Evolutionary conservation across 2,888 invertebrate genomes (phyloP).

Genomic region (Athalia circularis): DNA sequence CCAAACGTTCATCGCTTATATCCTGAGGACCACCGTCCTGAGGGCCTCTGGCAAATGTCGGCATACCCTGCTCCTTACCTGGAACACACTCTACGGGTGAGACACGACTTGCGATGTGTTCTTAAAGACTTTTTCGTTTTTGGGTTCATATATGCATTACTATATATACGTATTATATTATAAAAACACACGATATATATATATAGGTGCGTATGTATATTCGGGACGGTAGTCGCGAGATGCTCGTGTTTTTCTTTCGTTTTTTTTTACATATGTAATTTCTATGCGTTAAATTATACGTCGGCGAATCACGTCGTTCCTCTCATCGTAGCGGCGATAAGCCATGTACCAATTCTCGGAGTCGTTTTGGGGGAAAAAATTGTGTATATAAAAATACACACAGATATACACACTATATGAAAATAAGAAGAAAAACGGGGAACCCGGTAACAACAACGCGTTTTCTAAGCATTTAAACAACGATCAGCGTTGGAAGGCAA

Average conservation of each 20-base stretch:
- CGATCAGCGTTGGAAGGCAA: constrained; percentile 22
- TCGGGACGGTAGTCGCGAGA: too few species aligned
- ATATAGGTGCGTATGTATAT: too few species aligned
- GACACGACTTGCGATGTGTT: constrained; percentile 73
- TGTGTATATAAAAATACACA: not conserved
- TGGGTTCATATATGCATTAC: constrained; percentile 39
- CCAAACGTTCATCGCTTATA: constrained; percentile 93
- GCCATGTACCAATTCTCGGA: not conserved
- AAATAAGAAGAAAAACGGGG: constrained; percentile 47
- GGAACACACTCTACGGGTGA: constrained; percentile 76
- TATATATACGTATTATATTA: constrained; percentile 7
- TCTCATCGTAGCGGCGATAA: not conserved
- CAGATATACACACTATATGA: not conserved
- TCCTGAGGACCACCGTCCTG: constrained; percentile 80
- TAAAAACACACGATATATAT: too few species aligned
- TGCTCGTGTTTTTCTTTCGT: too few species aligned
- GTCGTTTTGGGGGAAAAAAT: constrained; percentile 36
- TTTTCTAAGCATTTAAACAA: constrained; percentile 32
- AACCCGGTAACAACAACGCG: constrained; percentile 23
- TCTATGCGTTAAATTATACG: too few species aligned
- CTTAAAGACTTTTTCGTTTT: constrained; percentile 60
- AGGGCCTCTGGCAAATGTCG: constrained; percentile 83
- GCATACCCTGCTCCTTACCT: constrained; percentile 90
- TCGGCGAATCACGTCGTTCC: too few species aligned
- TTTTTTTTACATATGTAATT: too few species aligned